Base-by-base conservation (phyloP, 2,113 vertebrate species). In the Gavialis gangeticus region DNA sequence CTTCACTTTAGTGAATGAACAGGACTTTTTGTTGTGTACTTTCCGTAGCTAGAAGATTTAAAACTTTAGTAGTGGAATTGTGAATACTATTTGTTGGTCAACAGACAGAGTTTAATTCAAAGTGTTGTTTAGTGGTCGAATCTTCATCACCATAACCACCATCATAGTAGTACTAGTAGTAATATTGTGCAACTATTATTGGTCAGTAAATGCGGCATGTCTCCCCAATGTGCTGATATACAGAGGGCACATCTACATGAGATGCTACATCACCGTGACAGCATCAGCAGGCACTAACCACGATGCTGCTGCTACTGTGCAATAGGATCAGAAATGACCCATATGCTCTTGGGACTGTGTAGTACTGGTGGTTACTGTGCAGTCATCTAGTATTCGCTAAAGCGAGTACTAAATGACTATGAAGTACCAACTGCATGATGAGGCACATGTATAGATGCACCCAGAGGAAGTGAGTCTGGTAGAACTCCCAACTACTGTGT, bases 71-170 rank as follows among this genome's bases (percentile, higher is more conserved):
- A 60, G 77, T 69, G 5, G 28, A 30, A 64, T 13, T 19, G 59
- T 34, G 37, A 76, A 77, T 24, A 46, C 21, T 57, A 64, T 77
- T 79, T 89, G 27, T 8, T 37, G 66, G 22, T 59, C 78, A 75
- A 84, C 60, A 87, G 85, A 59, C 14, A 71, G 55, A 71, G 30
- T 14, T 77, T 82, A 90, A 92, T 28, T 13, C 66, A 92, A 76
- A 4, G 88, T 66, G 24, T 62, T 90, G 11, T 62, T 60, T 58
- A 71, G 56, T 28, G 79, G 34, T 16, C 66, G 58, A 84, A 25
- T 58, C 62, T 63, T 69, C 55, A 30, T 21, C 84, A 21, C 59
- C 79, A 30, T 62, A 17, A 59, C 86, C 11, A 22, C 89, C 82
- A 24, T 79, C 71, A 11, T 1, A 73, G 60, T 37, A 75, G n/a